Conservation (phyloP, 2,113 vertebrate genomes). For the Protomyctophum bolini region DNA sequence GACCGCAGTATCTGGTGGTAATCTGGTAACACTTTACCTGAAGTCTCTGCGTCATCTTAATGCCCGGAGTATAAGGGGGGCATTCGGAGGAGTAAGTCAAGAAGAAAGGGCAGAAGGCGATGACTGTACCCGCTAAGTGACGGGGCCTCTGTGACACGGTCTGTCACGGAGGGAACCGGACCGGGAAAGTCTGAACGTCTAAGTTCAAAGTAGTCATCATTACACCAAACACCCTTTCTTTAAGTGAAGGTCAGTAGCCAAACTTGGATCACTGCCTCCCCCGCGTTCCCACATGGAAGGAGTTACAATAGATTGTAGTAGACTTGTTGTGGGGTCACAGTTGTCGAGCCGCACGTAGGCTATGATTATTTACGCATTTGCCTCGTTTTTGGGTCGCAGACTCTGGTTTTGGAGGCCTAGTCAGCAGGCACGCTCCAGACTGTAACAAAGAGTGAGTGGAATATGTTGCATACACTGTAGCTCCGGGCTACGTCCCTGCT, state of each 20-base stretch:
- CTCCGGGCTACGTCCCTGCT: slow-evolving; percentile 15
- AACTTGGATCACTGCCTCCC: neutral
- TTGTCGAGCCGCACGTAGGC: too few relatives aligned
- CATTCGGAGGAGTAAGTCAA: slow-evolving; percentile 53
- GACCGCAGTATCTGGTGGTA: slow-evolving; percentile 46
- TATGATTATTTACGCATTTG: too few relatives aligned
- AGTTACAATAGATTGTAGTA: slow-evolving; percentile 3
- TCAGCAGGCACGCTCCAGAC: slow-evolving; percentile 18
- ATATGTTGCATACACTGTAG: slow-evolving; percentile 21
- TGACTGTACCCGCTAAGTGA: slow-evolving; percentile 34
- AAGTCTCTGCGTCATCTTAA: slow-evolving; percentile 53
- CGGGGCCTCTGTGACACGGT: slow-evolving; percentile 40
- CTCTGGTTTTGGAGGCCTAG: slow-evolving; percentile 27
- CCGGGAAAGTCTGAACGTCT: slow-evolving; percentile 39
- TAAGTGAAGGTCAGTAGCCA: neutral
- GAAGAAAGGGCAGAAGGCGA: slow-evolving; percentile 41
- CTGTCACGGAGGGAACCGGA: slow-evolving; percentile 38
- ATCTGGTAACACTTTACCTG: slow-evolving; percentile 71
- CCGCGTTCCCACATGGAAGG: neutral
- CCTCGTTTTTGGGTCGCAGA: slow-evolving; percentile 1
- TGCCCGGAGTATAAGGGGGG: slow-evolving; percentile 42
- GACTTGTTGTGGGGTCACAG: neutral
- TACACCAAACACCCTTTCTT: slow-evolving; percentile 24
- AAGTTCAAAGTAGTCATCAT: slow-evolving; percentile 39
- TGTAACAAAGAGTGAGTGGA: slow-evolving; percentile 46